Conservation (phyloP, 2,888 invertebrate species). For the Apotomis betuletana region DNA sequence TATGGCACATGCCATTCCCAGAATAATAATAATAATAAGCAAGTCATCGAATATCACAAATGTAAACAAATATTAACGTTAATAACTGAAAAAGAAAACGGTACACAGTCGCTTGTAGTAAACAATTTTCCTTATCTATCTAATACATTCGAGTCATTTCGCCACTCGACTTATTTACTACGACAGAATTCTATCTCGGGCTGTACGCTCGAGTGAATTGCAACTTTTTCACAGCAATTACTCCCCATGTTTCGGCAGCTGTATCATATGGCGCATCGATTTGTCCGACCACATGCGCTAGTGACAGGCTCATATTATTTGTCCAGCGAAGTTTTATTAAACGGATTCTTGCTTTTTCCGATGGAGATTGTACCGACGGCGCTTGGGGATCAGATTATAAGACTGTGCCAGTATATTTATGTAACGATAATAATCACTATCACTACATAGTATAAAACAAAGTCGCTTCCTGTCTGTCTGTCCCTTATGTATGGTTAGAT, state of each 20-base stretch:
- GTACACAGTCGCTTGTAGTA: no score
- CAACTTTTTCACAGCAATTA: constrained; percentile 41
- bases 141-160: neutral
- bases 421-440: no score
- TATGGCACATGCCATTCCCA: no score
- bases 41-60: no score
- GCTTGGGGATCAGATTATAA: constrained; percentile 66
- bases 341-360: constrained; percentile 56
- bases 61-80: no score
- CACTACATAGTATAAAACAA: no score
- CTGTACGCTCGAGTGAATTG: constrained; percentile 29
- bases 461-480: no score
- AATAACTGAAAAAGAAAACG: no score
- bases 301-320: constrained; percentile 42
- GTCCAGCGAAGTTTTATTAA: constrained; percentile 39
- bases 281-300: constrained; percentile 41
- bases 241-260: constrained; percentile 34
- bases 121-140: neutral
- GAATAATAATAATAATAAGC: no score
- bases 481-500: no score
- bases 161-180: constrained; percentile 2
- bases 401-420: constrained; percentile 46
- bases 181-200: constrained; percentile 12
- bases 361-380: constrained; percentile 62
- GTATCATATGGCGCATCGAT: constrained; percentile 39